These are phyloP conservation scores for Zele albiditarsus DNA, from an alignment of 2,888 invertebrate species.

Conservation along the genomic window DNA sequence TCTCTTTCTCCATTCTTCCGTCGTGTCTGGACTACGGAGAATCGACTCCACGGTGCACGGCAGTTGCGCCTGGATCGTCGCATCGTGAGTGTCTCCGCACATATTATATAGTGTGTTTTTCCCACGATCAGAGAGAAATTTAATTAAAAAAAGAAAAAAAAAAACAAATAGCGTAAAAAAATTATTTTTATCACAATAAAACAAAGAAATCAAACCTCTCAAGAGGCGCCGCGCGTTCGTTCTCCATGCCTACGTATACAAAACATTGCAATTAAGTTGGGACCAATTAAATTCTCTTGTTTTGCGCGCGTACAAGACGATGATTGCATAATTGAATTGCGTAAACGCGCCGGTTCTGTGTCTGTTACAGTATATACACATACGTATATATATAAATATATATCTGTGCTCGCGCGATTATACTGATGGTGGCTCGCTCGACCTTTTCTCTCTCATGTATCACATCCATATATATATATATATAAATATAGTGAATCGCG, in stretches of 20 bases:
- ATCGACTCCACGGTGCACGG: neutral
- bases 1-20: conserved; percentile 22
- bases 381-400: neutral
- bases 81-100: conserved; percentile 35
- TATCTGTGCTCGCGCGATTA: neutral
- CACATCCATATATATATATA: neutral
- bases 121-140: neutral
- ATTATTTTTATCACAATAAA: conserved; percentile 1
- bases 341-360: neutral
- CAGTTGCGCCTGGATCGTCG: conserved; percentile 38
- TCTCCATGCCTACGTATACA: neutral
- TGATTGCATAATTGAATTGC: conserved; percentile 28
- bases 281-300: conserved; percentile 17
- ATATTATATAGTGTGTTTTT: neutral
- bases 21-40: conserved; percentile 7
- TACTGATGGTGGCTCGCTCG: neutral
- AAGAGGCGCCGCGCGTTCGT: neutral
- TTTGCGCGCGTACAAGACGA: neutral
- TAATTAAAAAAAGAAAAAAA: neutral
- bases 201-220: conserved; percentile 7
- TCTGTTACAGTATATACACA: neutral
- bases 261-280: conserved; percentile 15
- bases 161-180: neutral
- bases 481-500: conserved; percentile 13
- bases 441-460: neutral